Evolutionary conservation across 2,888 invertebrate species (phyloP).

Genomic region (Caenorhabditis angaria): DNA sequence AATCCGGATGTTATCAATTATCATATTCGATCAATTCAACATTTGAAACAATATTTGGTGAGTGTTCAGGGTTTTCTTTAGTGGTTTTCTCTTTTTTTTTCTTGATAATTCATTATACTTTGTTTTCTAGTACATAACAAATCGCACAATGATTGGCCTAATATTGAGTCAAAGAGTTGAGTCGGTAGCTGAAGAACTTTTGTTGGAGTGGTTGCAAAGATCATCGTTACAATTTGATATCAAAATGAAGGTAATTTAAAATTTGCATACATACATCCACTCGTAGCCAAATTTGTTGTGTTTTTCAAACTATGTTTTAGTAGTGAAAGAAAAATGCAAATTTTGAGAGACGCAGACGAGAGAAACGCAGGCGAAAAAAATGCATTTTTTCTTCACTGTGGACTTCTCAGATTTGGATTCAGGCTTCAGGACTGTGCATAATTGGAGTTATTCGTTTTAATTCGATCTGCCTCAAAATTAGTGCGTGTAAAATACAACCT

Average conservation of each 20-base stretch:
- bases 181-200: background rate
- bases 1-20: constrained; percentile 16
- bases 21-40: constrained; percentile 45
- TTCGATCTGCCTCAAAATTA: no score
- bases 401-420: no score
- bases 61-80: constrained; percentile 10
- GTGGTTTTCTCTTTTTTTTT: background rate
- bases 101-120: background rate
- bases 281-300: no score
- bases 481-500: no score
- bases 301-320: no score
- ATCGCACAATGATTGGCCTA: constrained; percentile 5
- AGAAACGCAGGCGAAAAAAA: no score
- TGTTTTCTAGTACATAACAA: constrained; percentile 12
- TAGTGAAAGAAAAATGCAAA: background rate
- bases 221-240: constrained; percentile 13
- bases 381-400: no score
- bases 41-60: constrained; percentile 50
- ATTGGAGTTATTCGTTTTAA: no score
- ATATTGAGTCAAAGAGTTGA: constrained; percentile 15
- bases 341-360: no score
- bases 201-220: constrained; percentile 21
- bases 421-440: no score
- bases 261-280: no score
- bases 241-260: constrained; percentile 19